Conservation (phyloP, 2,888 invertebrate species). For the Nomada fabriciana region DNA sequence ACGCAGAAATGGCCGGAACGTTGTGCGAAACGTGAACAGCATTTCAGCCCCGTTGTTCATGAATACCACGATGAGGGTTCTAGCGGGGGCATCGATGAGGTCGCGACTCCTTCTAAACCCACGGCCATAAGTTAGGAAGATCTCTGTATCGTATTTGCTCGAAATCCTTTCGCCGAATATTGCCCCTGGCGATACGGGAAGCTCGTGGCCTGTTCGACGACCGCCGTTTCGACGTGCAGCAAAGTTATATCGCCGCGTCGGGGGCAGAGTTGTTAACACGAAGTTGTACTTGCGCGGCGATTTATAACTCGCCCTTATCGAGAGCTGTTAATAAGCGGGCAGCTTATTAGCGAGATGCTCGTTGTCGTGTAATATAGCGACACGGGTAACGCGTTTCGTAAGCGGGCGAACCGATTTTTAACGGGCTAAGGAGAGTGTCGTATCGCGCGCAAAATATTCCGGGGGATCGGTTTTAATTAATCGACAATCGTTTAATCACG, state of each 20-base stretch:
- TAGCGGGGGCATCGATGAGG: conserved; percentile 37
- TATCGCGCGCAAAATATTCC: conserved; percentile 37
- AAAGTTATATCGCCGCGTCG: too few relatives aligned
- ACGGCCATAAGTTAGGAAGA: neutral
- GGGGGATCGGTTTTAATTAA: conserved; percentile 51
- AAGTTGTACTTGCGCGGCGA: neutral
- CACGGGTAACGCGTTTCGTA: neutral
- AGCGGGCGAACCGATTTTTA: conserved; percentile 40
- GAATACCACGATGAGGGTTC: conserved; percentile 38
- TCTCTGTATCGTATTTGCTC: neutral
- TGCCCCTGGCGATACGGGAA: too few relatives aligned
- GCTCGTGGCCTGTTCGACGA: too few relatives aligned
- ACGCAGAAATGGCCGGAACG: conserved; percentile 53
- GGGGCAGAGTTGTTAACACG: neutral
- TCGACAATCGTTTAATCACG: conserved; percentile 50
- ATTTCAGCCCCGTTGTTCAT: conserved; percentile 47
- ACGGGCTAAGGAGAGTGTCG: conserved; percentile 31
- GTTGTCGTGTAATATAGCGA: neutral
- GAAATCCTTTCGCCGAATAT: neutral
- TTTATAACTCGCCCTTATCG: neutral
- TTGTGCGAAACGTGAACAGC: conserved; percentile 68
- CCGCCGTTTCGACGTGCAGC: too few relatives aligned
- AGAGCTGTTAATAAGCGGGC: neutral
- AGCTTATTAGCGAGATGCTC: neutral
- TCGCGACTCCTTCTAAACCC: conserved; percentile 7